Evolutionary conservation across 2,113 vertebrate genomes (phyloP), one percentile per base, ranked within the genome.

Genomic region (Bostrychus sinensis): DNA sequence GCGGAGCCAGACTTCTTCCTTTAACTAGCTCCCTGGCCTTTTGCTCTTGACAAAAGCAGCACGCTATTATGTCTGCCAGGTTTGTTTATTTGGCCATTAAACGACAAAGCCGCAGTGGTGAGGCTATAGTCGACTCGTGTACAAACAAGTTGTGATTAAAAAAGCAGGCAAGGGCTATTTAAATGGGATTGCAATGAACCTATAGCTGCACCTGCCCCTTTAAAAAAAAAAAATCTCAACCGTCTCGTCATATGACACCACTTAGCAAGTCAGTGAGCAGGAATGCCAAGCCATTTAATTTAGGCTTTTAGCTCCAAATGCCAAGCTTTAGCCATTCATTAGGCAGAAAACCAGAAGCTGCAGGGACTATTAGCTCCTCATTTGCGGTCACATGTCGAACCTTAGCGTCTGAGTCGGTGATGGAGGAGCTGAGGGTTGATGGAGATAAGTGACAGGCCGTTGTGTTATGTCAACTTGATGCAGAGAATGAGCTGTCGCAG

Each of bases 381-480:
- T 74, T 48, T 69, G 46, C 16, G 57, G 68, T 86, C 84, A 89
- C 80, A 72, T 79, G 86, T 78, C 23, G 66, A 75, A 10, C 77
- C 74, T 72, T 55, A 1, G 71, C 51, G 57, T 54, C 51, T 68
- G 84, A 83, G 81, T 72, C 38, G 1, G 36, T 11, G 13, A 51
- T 50, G 34, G 36, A 74, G 56, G 50, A 63, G 82, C 70, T 89
- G 82, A 75, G 55, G 66, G 80, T 71, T 56, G 81, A 76, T 76
- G 72, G 62, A 69, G 86, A 85, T 89, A 85, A 90, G 84, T 46
- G 68, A 64, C 26, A 16, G 65, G 42, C 28, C 23, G 3, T 57
- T 72, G 78, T 88, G 82, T 86, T 89, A 72, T 89, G 86, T 87
- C 87, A 90, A 86, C 87, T 88, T 34, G 64, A 59, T 22, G 53